Base-by-base conservation (phyloP, 92 coral and sea anemone species). In the Pocillopora grandis region DNA sequence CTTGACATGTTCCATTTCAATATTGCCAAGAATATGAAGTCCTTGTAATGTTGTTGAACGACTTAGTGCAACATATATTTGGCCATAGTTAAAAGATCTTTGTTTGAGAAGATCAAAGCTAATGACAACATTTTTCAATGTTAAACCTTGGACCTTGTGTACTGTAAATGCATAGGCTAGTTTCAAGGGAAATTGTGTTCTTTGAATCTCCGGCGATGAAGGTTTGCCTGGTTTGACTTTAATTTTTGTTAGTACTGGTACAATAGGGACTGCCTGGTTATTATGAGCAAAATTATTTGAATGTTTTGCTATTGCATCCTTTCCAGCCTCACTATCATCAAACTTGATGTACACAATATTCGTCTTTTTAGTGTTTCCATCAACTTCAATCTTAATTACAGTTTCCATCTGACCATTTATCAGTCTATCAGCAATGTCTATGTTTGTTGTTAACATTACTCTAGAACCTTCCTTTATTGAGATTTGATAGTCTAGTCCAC, bases 321-420 rank as follows among this genome's bases (percentile, higher is more conserved):
- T 84, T 66, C 87, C 92, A 89, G 92, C 87, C 6, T 80, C 75
- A 77, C 76, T 72, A 37, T 85, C 92, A 85, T 89, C 92, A 89
- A 89, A 89, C 76, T 80, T 85, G 19, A 85, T 82, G 85, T 86
- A 86, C 19, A 86, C 62, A 35, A 90, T 67, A 66, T 55, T 86
- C 78, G 92, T 20, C 56, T 86, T 88, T 62, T 85, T 59, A 71
- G 80, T 80, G n/a, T 89, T 85, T 62, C 56, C 66, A 84, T 84
- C 52, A 79, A 76, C 71, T 49, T 23, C 82, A 86, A 90, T 76
- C 75, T 77, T 86, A 76, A 81, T 74, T 71, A 90, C 93, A 76
- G 90, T 90, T 81, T 88, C 90, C 90, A 90, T 90, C 36, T 86
- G 92, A 67, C 87, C 90, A 90, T 90, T 90, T 66, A 87, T 83